Percentiles rank a stretch among this genome's conserved stretches.
Conservation (phyloP, 2,113 vertebrate species). For the Megaptera novaeangliae region DNA sequence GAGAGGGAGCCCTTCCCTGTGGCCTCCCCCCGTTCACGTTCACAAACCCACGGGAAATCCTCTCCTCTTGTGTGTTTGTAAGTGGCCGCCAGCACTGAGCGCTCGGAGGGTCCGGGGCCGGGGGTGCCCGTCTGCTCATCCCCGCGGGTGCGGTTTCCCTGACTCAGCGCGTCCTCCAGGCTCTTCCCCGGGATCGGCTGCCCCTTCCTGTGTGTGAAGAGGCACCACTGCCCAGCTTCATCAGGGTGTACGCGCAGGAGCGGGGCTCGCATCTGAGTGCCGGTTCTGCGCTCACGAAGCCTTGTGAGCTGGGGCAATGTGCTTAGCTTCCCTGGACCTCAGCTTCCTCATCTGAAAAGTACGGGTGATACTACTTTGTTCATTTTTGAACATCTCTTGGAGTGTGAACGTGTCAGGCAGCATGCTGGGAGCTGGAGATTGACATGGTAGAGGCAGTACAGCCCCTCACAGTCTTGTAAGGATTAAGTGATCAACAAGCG, state of each 20-base stretch:
- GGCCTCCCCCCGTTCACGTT: fast-evolving
- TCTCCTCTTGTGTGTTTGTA: neutral
- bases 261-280: neutral
- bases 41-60: neutral
- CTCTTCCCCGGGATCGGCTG: neutral
- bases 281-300: neutral
- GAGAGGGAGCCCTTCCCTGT: fast-evolving
- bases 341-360: neutral
- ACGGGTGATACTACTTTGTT: neutral
- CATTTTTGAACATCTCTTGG: neutral
- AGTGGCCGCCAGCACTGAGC: neutral
- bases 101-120: neutral
- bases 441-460: neutral
- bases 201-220: neutral
- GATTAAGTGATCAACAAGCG: neutral
- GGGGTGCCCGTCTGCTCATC: too few relatives aligned
- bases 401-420: neutral
- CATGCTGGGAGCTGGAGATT: neutral
- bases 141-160: neutral
- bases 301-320: neutral
- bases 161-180: neutral
- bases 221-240: fast-evolving
- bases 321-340: neutral
- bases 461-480: neutral
- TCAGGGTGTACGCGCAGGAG: fast-evolving